A percentile compares a stretch with the other conserved stretches of the same genome.
phyloP scores from a whole-genome alignment of 1,140 invertebrate species.

The Lithobius niger region DNA sequence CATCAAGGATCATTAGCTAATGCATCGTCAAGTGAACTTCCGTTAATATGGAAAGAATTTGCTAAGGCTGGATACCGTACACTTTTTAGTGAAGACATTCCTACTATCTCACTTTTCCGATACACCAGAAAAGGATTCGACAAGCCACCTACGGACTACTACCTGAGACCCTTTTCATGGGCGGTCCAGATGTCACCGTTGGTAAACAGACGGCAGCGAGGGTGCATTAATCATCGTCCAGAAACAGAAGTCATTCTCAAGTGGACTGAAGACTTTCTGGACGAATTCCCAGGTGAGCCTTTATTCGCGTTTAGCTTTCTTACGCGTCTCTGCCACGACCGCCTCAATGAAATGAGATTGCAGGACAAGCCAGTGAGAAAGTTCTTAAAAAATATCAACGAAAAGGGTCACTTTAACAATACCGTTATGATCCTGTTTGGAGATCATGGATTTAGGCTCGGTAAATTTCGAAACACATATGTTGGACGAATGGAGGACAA shows the following conservation, averaged over 20 bases:
- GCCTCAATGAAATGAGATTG: neutral
- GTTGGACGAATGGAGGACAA: constrained; percentile 77
- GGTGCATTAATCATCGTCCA: neutral
- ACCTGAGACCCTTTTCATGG: neutral
- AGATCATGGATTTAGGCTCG: constrained; percentile 86
- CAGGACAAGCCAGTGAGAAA: constrained; percentile 2
- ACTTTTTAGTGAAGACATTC: neutral
- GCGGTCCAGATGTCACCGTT: neutral
- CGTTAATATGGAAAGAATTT: neutral
- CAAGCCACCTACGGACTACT: neutral
- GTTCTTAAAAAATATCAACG: constrained; percentile 10
- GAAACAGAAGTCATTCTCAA: neutral
- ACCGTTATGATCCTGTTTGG: constrained; percentile 66
- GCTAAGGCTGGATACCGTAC: neutral
- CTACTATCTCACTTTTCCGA: neutral
- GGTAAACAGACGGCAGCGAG: neutral
- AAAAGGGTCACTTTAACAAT: constrained; percentile 28
- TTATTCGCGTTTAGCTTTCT: neutral
- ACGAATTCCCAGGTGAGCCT: constrained; percentile 15
- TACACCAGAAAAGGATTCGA: neutral
- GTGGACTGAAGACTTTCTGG: constrained; percentile 14
- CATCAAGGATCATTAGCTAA: too few relatives aligned
- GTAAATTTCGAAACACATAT: constrained; percentile 58
- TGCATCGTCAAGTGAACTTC: too few relatives aligned
- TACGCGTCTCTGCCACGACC: neutral